Percentiles rank a stretch among this genome's conserved stretches.
Evolutionary conservation across 2,113 vertebrate genomes (phyloP).

Genomic region (Larimichthys polyactis): DNA sequence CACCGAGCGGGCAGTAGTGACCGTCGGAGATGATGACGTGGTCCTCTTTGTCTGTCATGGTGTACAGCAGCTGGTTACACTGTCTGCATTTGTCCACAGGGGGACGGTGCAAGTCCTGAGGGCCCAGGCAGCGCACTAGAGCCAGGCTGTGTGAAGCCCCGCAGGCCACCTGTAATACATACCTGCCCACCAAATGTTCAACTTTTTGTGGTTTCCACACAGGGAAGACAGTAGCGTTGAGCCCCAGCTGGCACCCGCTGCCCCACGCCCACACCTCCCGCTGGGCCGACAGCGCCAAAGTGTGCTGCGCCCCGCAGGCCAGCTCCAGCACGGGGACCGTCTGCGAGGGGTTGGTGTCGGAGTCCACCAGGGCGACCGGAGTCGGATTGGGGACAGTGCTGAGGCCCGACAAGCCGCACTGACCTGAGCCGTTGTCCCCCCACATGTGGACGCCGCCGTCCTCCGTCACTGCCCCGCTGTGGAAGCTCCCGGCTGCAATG

Average conservation of each 20-base stretch:
- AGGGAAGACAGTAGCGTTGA: constrained; percentile 86
- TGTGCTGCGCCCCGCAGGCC: constrained; percentile 93
- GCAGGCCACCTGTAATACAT: constrained; percentile 93
- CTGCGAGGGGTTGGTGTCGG: constrained; percentile 81
- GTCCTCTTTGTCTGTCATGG: constrained; percentile 98
- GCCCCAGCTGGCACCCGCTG: constrained; percentile 92
- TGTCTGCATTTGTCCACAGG: constrained; percentile 93
- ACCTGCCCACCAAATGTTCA: constrained; percentile 90
- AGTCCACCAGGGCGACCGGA: constrained; percentile 87
- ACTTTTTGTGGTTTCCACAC: constrained; percentile 93
- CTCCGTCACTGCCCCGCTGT: constrained; percentile 93
- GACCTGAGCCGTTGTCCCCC: constrained; percentile 93
- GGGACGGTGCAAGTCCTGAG: constrained; percentile 86
- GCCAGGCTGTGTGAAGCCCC: constrained; percentile 94
- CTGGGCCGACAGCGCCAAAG: constrained; percentile 89
- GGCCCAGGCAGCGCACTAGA: constrained; percentile 89
- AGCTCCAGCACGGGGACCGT: constrained; percentile 89
- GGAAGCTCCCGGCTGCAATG: constrained; percentile 92
- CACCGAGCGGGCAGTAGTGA: constrained; percentile 91
- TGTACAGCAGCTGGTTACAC: constrained; percentile 95
- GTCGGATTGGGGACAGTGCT: constrained; percentile 88
- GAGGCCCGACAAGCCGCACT: constrained; percentile 89
- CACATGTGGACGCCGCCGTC: constrained; percentile 94
- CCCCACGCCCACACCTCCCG: constrained; percentile 98
- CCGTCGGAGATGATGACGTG: constrained; percentile 98